phyloP scores from a whole-genome alignment of 1,140 invertebrate genomes.

The Uloborus diversus region DNA sequence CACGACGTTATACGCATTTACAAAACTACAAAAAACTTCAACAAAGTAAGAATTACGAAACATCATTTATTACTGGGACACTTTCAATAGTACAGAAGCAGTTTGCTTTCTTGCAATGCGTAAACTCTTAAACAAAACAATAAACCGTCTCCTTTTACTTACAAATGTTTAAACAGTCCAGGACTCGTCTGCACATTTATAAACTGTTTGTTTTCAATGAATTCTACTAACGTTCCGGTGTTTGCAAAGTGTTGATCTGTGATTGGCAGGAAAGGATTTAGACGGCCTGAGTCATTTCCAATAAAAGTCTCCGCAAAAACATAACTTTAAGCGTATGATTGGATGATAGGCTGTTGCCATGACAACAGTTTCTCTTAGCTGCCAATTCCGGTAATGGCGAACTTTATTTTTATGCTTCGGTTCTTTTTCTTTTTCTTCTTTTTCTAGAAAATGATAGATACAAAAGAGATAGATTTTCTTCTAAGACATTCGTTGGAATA shows the following conservation, averaged over 20 bases:
- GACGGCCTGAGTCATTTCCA: slow-evolving; percentile 25
- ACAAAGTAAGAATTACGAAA: too few relatives aligned
- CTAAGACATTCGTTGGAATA: background rate
- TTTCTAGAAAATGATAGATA: slow-evolving; percentile 11
- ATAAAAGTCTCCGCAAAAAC: slow-evolving; percentile 37
- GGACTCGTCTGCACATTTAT: too few relatives aligned
- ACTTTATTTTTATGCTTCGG: background rate
- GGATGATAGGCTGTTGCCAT: slow-evolving; percentile 42
- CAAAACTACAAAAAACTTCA: too few relatives aligned
- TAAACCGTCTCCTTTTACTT: too few relatives aligned
- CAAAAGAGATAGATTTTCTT: slow-evolving; percentile 12
- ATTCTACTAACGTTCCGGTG: background rate
- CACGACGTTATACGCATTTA: too few relatives aligned
- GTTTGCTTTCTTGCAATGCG: too few relatives aligned
- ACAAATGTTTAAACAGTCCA: too few relatives aligned
- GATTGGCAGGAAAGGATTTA: slow-evolving; percentile 44
- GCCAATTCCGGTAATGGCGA: slow-evolving; percentile 27
- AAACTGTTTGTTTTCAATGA: background rate
- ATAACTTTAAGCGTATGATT: slow-evolving; percentile 41
- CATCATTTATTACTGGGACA: too few relatives aligned
- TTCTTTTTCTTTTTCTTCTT: background rate
- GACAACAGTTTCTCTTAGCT: slow-evolving; percentile 29
- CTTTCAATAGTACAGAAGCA: too few relatives aligned
- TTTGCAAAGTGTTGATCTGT: slow-evolving; percentile 17
- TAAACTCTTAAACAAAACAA: too few relatives aligned